Evolutionary conservation across 2,797 vertebrate species (phyloP).

Genomic region (Urosaurus nigricauda): DNA sequence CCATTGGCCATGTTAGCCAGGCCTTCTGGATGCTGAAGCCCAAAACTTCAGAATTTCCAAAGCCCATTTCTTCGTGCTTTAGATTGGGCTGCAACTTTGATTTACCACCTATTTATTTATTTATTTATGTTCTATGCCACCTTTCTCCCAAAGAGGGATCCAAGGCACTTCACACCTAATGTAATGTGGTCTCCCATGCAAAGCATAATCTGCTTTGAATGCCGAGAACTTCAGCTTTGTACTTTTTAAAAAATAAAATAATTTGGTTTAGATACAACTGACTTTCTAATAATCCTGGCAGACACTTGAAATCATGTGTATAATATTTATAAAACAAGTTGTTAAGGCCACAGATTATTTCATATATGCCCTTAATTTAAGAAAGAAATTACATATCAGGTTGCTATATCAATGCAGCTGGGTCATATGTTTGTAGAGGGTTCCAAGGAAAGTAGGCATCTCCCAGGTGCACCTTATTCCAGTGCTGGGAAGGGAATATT

Average conservation of each 20-base stretch:
- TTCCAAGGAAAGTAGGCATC: background rate
- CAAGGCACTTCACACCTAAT: no score
- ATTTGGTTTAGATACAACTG: background rate
- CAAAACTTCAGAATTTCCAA: background rate
- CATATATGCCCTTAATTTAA: background rate
- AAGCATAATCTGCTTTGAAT: no score
- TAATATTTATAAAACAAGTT: no score
- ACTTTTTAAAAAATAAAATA: no score
- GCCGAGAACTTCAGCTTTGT: background rate
- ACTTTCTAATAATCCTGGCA: background rate
- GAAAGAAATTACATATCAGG: background rate
- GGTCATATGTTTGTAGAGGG: background rate
- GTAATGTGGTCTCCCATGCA: no score
- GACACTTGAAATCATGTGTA: background rate
- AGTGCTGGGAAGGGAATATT: background rate
- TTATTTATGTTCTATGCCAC: no score
- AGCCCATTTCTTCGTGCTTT: background rate
- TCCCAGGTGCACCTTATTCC: background rate
- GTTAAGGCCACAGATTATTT: background rate
- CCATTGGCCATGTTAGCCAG: background rate
- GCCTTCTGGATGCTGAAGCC: background rate
- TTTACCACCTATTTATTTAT: background rate
- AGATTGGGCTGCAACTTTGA: background rate
- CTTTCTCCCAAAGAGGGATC: no score
- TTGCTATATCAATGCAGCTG: background rate